Conservation (phyloP, 30 jellyfish, hydroid and myxozoan genomes). For the Haliclystus octoradiatus region DNA sequence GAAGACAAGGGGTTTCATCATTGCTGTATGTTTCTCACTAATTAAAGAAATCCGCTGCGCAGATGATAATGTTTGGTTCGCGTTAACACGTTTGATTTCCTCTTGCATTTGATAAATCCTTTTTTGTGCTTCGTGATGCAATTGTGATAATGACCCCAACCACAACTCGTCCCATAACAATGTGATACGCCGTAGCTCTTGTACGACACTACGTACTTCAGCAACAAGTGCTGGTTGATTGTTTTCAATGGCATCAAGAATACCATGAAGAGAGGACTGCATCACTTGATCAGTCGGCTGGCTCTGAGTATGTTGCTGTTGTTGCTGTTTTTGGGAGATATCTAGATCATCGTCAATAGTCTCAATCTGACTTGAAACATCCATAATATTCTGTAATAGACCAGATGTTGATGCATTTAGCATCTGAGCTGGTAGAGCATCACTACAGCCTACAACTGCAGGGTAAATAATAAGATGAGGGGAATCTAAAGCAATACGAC, state of each 20-base stretch:
- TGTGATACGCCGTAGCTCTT: conserved; percentile 85
- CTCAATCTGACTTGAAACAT: not conserved
- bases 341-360: not conserved
- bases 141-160: conserved; percentile 93
- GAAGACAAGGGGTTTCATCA: conserved; percentile 89
- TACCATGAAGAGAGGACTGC: conserved; percentile 81
- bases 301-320: too few species aligned
- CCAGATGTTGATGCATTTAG: conserved; percentile 94
- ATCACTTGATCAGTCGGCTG: conserved; percentile 42
- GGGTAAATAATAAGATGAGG: conserved; percentile 93
- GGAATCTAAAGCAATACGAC: conserved; percentile 90
- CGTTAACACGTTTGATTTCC: conserved; percentile 81
- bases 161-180: conserved; percentile 97
- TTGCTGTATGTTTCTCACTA: conserved; percentile 89
- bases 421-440: conserved; percentile 79
- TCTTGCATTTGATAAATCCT: conserved; percentile 79
- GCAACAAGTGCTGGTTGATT: conserved; percentile 40
- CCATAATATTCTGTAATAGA: conserved; percentile 8
- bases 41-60: conserved; percentile 65
- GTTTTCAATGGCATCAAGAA: conserved; percentile 63
- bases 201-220: conserved; percentile 87
- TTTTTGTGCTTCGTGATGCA: conserved; percentile 98
- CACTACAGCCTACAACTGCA: conserved; percentile 98
- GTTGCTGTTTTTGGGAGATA: not conserved
- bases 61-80: conserved; percentile 61